phyloP scores from a whole-genome alignment of 2,797 vertebrate genomes.

The Podarcis lilfordi region DNA sequence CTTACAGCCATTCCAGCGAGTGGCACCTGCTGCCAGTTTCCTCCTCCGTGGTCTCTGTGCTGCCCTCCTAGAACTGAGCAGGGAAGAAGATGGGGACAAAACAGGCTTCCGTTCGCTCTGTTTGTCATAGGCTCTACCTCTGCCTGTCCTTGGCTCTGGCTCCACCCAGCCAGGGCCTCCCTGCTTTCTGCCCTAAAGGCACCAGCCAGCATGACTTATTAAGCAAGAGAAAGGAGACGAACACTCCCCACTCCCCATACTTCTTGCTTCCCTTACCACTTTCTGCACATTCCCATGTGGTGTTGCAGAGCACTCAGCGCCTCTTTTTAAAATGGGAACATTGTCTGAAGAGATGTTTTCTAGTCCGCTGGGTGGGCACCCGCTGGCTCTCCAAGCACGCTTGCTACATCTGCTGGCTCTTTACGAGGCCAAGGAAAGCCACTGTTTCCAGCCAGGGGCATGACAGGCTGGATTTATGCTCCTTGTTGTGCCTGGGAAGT shows the following conservation, averaged over 20 bases:
- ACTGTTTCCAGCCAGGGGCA: slow-evolving; percentile 10
- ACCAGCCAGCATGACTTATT: no score
- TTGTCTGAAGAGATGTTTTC: neutral
- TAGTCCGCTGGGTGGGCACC: neutral
- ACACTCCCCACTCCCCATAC: neutral
- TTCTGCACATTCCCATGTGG: neutral
- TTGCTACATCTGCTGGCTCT: slow-evolving; percentile 10
- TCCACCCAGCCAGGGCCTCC: neutral
- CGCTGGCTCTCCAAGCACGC: neutral
- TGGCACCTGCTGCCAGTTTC: no score
- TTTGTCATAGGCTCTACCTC: no score
- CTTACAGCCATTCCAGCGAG: no score
- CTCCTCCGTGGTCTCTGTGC: no score
- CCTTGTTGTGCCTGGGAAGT: slow-evolving; percentile 7
- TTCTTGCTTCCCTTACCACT: neutral
- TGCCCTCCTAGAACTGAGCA: no score
- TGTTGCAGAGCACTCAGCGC: neutral
- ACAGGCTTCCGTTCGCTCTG: no score
- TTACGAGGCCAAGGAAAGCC: slow-evolving; percentile 25
- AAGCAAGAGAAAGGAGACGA: neutral
- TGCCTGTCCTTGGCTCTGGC: no score
- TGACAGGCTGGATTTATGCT: slow-evolving; percentile 30
- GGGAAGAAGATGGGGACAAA: no score
- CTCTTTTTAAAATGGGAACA: neutral
- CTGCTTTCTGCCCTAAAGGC: no score